Conservation (phyloP, 2,888 invertebrate genomes). For the Diaphora mendica region DNA sequence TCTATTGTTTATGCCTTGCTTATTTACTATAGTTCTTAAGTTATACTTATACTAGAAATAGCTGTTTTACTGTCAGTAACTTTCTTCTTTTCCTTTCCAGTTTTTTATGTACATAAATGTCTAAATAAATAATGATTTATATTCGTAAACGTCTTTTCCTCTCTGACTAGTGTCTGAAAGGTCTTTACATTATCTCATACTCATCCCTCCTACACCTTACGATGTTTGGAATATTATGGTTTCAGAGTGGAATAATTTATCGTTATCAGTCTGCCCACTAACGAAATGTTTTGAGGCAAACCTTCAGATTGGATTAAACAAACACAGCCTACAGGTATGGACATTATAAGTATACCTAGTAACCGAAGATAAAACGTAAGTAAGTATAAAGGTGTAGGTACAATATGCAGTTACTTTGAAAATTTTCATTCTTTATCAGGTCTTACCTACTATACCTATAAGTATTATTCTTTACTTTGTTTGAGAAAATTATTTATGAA, state of each 20-base stretch:
- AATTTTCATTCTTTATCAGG: not conserved
- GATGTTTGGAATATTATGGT: conserved; percentile 60
- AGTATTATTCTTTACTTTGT: too few relatives aligned
- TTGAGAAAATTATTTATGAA: too few relatives aligned
- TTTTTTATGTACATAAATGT: not conserved
- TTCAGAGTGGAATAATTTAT: conserved; percentile 68
- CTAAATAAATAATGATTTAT: not conserved
- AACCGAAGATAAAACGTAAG: not conserved
- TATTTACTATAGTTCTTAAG: not conserved
- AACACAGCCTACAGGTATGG: conserved; percentile 45
- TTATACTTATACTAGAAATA: not conserved
- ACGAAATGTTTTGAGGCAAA: conserved; percentile 52
- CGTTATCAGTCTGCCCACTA: conserved; percentile 59
- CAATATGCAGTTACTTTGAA: not conserved
- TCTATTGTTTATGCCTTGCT: not conserved
- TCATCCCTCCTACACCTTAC: conserved; percentile 51
- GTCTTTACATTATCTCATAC: conserved; percentile 31
- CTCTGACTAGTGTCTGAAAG: conserved; percentile 29
- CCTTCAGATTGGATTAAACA: conserved; percentile 57
- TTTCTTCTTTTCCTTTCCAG: not conserved
- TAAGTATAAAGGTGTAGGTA: too few relatives aligned
- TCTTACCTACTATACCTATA: too few relatives aligned
- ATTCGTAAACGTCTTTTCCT: not conserved
- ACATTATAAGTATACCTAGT: too few relatives aligned
- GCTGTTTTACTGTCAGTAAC: not conserved